Conservation (phyloP, 2,113 vertebrate species). For the Sorex araneus region DNA sequence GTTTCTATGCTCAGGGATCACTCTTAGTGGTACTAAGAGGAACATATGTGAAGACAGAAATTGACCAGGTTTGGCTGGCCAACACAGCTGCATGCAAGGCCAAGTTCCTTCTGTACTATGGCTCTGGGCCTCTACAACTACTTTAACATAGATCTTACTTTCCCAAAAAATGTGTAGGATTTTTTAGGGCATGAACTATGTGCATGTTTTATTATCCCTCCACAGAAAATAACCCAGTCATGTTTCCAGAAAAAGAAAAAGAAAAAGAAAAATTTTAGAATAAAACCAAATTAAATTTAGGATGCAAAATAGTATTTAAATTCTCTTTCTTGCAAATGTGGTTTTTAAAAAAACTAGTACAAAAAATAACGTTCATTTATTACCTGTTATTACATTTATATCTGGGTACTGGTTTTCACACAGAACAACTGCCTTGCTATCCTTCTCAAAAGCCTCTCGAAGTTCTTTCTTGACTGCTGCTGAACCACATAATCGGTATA, state of each 20-base stretch:
- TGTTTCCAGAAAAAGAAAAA: constrained; percentile 34
- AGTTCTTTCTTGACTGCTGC: constrained; percentile 99
- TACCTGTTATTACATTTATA: constrained; percentile 99
- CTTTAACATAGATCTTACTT: background rate
- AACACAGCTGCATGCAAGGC: too few species aligned
- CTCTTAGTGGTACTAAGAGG: too few species aligned
- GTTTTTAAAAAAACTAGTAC: constrained; percentile 64
- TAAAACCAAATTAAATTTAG: constrained; percentile 32
- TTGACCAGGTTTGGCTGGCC: too few species aligned
- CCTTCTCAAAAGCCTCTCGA: constrained; percentile 96
- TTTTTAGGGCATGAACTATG: background rate
- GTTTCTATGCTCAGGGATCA: too few species aligned
- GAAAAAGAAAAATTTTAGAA: constrained; percentile 36
- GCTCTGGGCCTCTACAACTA: background rate
- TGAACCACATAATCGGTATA: constrained; percentile 98
- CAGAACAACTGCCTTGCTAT: constrained; percentile 93
- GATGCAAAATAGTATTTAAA: constrained; percentile 31
- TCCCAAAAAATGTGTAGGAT: background rate
- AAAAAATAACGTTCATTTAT: constrained; percentile 69
- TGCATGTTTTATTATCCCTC: background rate
- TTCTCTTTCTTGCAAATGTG: constrained; percentile 5
- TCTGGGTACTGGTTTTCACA: constrained; percentile 97
- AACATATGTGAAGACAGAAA: too few species aligned
- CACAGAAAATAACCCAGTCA: constrained; percentile 13
- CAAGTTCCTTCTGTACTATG: too few species aligned